Conservation (phyloP, 1,140 invertebrate species). For the Penaeus chinensis region DNA sequence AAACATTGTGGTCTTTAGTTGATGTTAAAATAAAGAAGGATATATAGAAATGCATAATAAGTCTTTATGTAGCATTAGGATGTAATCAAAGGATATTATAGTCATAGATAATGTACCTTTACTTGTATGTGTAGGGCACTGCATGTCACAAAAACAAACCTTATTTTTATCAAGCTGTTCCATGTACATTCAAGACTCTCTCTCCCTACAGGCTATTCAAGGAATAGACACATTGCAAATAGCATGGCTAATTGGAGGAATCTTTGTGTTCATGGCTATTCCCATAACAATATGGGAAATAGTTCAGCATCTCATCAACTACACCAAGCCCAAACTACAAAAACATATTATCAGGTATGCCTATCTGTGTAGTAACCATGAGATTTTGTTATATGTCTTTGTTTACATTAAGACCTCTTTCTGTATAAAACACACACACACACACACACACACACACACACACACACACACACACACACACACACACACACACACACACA, state of each 20-base stretch:
- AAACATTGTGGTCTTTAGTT: background rate
- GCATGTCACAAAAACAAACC: background rate
- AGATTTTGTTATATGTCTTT: too few relatives aligned
- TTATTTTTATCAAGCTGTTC: background rate
- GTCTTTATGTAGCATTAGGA: too few relatives aligned
- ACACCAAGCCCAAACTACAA: slow-evolving; percentile 91
- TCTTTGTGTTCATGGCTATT: slow-evolving; percentile 89
- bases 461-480: too few relatives aligned
- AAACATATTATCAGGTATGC: slow-evolving; percentile 91
- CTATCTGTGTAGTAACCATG: background rate
- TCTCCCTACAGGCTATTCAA: slow-evolving; percentile 45
- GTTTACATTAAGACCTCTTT: too few relatives aligned
- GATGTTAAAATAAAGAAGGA: too few relatives aligned
- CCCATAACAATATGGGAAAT: slow-evolving; percentile 96
- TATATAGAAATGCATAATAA: background rate
- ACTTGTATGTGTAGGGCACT: too few relatives aligned
- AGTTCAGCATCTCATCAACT: slow-evolving; percentile 92
- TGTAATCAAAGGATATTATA: too few relatives aligned
- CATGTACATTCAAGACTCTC: background rate
- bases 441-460: too few relatives aligned
- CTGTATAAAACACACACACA: too few relatives aligned
- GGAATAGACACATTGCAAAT: slow-evolving; percentile 53
- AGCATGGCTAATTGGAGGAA: slow-evolving; percentile 84
- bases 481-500: too few relatives aligned
- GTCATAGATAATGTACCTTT: too few relatives aligned